Base-by-base conservation (phyloP, 2,113 vertebrate species). In the Harpagus bidentatus region DNA sequence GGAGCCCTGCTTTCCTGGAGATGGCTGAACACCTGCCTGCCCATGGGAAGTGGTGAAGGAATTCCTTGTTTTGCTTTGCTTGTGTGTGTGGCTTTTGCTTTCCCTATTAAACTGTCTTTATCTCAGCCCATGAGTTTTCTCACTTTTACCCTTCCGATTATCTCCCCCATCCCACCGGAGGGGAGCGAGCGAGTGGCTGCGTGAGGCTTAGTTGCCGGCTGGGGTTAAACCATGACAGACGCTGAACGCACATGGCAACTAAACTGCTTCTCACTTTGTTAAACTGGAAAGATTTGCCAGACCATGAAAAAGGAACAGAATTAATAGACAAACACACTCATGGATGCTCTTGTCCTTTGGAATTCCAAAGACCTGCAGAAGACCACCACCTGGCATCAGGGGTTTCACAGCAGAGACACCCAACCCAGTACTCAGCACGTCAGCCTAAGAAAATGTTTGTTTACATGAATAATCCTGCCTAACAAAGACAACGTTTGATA, bases 401-500 rank as follows among this genome's bases (percentile, higher is more conserved):
- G 20, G 42, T 32, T 58, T 47, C 53, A 34, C 16, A 40, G 76
- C 62, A 82, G 56, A 16, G 56, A 14, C 38, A 18, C 45, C 38
- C 61, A 70, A 16, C 17, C 3, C 50, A 25, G 8, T 9, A 28
- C 17, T 53, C 16, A 7, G 34, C 40, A 9, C 3, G 0, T 2
- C 38, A 43, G 45, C 34, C 76, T 1, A 4, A 43, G 53, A 16
- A 59, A 70, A 20, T 20, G 21, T 26, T 77, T 55, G 43, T 53
- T 74, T 21, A 61, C 21, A 31, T 45, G 69, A 85, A 93, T 69
- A 55, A 65, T 29, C 14, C 53, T 29, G 53, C n/a, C 78, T 47
- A 50, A 59, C 43, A 73, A 45, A 59, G 59, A 25, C 55, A 50
- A 48, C 0, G 0, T 34, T 16, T 12, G 48, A 31, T 31, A 29